Conservation (phyloP, 2,888 invertebrate species). For the Drosophila eohydei region DNA sequence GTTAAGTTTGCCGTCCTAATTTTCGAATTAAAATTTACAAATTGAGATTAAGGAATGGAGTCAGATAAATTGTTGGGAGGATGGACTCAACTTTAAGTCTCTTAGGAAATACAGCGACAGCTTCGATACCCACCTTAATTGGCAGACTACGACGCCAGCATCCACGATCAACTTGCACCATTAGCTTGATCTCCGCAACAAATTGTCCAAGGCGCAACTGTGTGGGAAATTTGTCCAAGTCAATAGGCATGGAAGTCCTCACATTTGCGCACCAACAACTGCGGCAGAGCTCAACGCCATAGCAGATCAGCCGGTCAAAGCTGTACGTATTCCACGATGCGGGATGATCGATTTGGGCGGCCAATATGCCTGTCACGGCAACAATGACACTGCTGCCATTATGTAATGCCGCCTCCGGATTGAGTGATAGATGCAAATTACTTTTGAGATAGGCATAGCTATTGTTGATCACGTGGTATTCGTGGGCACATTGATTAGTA, state of each 20-base stretch:
- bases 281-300: slow-evolving; percentile 77
- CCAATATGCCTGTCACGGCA: slow-evolving; percentile 71
- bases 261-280: slow-evolving; percentile 68
- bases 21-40: neutral
- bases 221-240: slow-evolving; percentile 77
- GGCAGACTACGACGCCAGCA: slow-evolving; percentile 65
- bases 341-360: slow-evolving; percentile 82
- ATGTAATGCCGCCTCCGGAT: slow-evolving; percentile 60
- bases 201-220: slow-evolving; percentile 80
- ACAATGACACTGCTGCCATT: slow-evolving; percentile 78
- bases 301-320: slow-evolving; percentile 79
- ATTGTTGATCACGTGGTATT: slow-evolving; percentile 73
- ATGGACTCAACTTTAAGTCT: neutral
- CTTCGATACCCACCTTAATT: slow-evolving; percentile 30
- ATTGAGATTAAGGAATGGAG: neutral
- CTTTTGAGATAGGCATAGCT: slow-evolving; percentile 80
- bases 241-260: slow-evolving; percentile 48
- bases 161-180: slow-evolving; percentile 51
- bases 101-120: too few relatives aligned
- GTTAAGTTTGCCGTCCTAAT: slow-evolving; percentile 37
- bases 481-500: slow-evolving; percentile 49
- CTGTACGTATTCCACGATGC: slow-evolving; percentile 80
- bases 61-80: neutral
- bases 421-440: slow-evolving; percentile 72
- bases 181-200: slow-evolving; percentile 59